A percentile compares a stretch with the other conserved stretches of the same genome.
phyloP scores from a whole-genome alignment of 2,888 invertebrate genomes.

The Ophion ellenae region DNA sequence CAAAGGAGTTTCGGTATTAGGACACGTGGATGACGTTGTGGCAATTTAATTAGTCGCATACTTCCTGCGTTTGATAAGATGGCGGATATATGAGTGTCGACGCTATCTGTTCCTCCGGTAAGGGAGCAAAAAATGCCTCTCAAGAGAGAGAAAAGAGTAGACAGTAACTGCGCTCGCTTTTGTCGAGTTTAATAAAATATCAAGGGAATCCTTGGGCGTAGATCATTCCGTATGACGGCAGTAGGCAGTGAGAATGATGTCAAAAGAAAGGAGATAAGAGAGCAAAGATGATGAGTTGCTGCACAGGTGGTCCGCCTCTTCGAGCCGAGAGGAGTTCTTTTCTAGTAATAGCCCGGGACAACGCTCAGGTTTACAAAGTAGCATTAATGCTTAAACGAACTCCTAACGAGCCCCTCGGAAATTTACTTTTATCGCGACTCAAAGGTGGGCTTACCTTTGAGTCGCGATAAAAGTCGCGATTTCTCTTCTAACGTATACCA shows the following conservation, averaged over 20 bases:
- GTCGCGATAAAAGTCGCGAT: too few species aligned
- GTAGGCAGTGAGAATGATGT: constrained; percentile 3
- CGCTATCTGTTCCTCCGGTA: neutral
- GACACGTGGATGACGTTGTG: too few species aligned
- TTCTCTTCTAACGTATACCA: constrained; percentile 10
- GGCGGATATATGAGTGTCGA: neutral
- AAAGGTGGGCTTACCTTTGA: too few species aligned
- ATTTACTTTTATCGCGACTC: constrained; percentile 43
- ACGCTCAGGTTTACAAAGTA: constrained; percentile 55
- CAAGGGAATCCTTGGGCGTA: constrained; percentile 1
- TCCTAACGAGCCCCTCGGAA: constrained; percentile 62
- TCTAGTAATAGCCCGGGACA: constrained; percentile 51
- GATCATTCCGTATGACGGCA: neutral
- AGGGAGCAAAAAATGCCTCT: neutral
- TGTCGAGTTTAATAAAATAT: constrained; percentile 17
- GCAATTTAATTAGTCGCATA: neutral
- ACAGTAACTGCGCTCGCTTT: neutral
- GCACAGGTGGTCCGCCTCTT: constrained; percentile 14
- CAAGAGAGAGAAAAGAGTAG: neutral
- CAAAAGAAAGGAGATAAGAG: constrained; percentile 17
- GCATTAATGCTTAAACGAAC: constrained; percentile 53
- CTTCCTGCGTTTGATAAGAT: neutral
- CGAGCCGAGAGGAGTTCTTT: constrained; percentile 25
- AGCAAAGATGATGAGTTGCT: constrained; percentile 47
- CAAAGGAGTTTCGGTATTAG: neutral